Conservation (phyloP, 2,888 invertebrate species). For the Drosophila meridiana region DNA sequence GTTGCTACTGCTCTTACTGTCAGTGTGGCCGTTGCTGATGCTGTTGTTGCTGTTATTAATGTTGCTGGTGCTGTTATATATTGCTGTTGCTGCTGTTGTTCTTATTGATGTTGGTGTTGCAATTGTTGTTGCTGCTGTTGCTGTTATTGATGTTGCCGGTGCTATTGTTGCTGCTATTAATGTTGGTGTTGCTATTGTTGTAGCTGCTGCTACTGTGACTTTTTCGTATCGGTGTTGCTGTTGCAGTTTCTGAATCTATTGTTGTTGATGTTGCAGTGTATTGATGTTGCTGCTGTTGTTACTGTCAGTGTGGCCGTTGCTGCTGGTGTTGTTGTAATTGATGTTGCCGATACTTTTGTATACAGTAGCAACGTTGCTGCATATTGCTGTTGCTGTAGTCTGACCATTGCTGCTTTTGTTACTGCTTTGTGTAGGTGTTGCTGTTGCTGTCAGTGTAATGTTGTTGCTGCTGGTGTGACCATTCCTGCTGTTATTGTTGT, state of each 20-base stretch:
- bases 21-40: conserved; percentile 5
- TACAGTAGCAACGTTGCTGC: too few species aligned
- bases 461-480: conserved; percentile 7
- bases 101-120: neutral
- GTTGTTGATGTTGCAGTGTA: neutral
- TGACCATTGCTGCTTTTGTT: neutral
- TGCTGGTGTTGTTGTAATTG: neutral
- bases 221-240: neutral
- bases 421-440: neutral
- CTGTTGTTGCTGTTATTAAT: conserved; percentile 7
- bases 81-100: neutral
- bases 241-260: conserved; percentile 4
- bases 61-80: neutral
- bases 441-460: neutral
- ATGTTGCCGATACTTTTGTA: conserved; percentile 1
- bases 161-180: neutral
- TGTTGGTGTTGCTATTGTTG: neutral
- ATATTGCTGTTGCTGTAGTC: neutral
- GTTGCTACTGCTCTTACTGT: neutral
- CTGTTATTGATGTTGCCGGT: neutral
- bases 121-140: conserved; percentile 16
- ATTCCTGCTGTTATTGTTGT: conserved; percentile 15
- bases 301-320: neutral
- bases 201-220: neutral
- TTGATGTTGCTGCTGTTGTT: conserved; percentile 15